Evolutionary conservation across 2,888 invertebrate genomes (phyloP), one percentile per base, ranked within the genome.

Genomic region (Rosalia funebris): DNA sequence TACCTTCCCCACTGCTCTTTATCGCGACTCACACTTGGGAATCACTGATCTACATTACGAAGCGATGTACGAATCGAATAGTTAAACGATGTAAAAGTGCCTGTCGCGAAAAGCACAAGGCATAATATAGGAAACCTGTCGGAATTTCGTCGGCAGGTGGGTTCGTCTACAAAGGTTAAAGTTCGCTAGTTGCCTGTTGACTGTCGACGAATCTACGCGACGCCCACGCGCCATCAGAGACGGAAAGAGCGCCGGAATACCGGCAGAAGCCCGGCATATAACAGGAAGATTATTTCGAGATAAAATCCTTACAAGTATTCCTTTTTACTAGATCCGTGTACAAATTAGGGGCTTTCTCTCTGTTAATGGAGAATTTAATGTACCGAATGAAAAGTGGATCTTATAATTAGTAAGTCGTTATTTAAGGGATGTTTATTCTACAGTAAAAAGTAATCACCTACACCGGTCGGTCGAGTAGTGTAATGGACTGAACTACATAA

Each of bases 121-220:
- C n/a, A n/a, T n/a, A n/a, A n/a, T n/a, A n/a, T 7, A n/a, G 37
- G 37, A 37, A 50, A 50, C 50, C 50, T 50, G 50, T 50, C 25
- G 50, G 39, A 39, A n/a, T 25, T 25, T 15, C 10, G 39, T 9
- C 16, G 34, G 47, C 34, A 47, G 34, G 14, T 25, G 50, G 12
- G 50, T 50, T 37, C 39, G 39, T 20, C 39, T 15, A 5, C 20
- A 39, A 39, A 50, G 50, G 50, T 50, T 50, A 50, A 50, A 50
- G 50, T 50, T 50, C 50, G 12, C 39, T 12, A 48, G 36, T 50
- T 50, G 50, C 39, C 20, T 15, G 48, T 7, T 36, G 36, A 19
- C 48, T 34, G 37, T 37, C 20, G 17, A 39, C 39, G 39, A 14
- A 12, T 34, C 25, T 39, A 39, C 39, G 39, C 7, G 39, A 2